These are phyloP conservation scores for Bubo blakistoni DNA, from an alignment of 2,113 vertebrate species.

Conservation along the genomic window DNA sequence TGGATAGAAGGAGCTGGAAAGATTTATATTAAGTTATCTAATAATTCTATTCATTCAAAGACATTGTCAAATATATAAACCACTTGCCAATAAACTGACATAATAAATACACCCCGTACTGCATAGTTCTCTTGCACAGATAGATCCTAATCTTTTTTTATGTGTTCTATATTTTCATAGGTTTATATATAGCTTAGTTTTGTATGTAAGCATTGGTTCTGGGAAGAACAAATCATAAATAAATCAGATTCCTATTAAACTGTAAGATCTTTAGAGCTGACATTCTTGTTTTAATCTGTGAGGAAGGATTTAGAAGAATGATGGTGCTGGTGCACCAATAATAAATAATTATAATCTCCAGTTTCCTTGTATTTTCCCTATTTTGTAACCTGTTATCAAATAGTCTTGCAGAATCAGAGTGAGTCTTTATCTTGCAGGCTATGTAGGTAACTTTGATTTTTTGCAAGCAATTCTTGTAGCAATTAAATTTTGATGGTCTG, in stretches of 20 bases:
- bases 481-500: conserved; percentile 60
- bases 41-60: conserved; percentile 22
- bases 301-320: not conserved
- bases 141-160: not conserved
- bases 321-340: not conserved
- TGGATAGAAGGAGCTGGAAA: conserved; percentile 38
- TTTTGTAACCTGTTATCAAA: conserved; percentile 30
- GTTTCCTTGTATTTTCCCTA: not conserved
- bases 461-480: conserved; percentile 28
- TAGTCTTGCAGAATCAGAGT: not conserved
- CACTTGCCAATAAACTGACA: not conserved
- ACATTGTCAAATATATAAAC: not conserved
- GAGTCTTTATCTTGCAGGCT: not conserved
- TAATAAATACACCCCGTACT: not conserved
- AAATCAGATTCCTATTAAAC: conserved; percentile 8
- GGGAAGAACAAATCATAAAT: conserved; percentile 19
- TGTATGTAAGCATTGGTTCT: not conserved
- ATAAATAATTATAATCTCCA: not conserved
- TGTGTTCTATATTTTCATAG: not conserved
- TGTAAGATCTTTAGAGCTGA: not conserved
- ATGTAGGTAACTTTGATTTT: conserved; percentile 11
- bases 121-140: not conserved
- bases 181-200: not conserved
- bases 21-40: conserved; percentile 10
- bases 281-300: not conserved